Evolutionary conservation across 2,797 vertebrate genomes (phyloP).

Genomic region (Garrulus glandarius): DNA sequence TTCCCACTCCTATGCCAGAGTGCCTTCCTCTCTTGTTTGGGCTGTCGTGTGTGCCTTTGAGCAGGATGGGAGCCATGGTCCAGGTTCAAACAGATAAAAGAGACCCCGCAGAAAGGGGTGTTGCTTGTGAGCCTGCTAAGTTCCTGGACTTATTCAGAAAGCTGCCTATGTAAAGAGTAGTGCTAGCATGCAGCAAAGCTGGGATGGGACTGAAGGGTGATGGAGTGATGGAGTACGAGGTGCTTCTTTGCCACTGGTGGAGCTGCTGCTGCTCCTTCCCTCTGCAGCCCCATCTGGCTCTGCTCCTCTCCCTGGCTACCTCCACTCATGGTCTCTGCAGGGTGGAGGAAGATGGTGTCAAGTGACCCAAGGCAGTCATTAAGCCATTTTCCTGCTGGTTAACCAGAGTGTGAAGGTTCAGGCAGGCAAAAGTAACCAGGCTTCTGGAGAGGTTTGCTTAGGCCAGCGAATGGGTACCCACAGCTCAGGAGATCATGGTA

Average conservation of each 20-base stretch:
- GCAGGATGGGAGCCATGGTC: not conserved
- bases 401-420: not conserved
- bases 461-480: not conserved
- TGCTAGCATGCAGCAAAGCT: rapidly evolving
- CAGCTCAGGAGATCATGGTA: not conserved
- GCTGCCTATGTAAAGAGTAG: not conserved
- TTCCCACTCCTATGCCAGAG: not conserved
- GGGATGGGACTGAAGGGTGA: not conserved
- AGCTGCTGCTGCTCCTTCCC: not conserved
- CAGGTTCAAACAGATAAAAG: not conserved
- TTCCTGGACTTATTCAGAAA: not conserved
- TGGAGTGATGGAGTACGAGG: not conserved
- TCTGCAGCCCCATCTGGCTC: not conserved
- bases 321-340: not conserved
- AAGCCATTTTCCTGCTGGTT: not conserved
- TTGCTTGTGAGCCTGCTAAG: not conserved
- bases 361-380: not conserved
- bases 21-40: not conserved
- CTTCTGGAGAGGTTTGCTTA: not conserved
- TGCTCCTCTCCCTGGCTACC: not conserved
- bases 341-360: not conserved
- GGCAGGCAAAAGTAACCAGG: not conserved
- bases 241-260: not conserved
- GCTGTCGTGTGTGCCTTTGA: rapidly evolving
- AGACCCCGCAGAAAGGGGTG: not conserved